Evolutionary conservation across 2,888 invertebrate genomes (phyloP).

Genomic region (Aplocera efformata): DNA sequence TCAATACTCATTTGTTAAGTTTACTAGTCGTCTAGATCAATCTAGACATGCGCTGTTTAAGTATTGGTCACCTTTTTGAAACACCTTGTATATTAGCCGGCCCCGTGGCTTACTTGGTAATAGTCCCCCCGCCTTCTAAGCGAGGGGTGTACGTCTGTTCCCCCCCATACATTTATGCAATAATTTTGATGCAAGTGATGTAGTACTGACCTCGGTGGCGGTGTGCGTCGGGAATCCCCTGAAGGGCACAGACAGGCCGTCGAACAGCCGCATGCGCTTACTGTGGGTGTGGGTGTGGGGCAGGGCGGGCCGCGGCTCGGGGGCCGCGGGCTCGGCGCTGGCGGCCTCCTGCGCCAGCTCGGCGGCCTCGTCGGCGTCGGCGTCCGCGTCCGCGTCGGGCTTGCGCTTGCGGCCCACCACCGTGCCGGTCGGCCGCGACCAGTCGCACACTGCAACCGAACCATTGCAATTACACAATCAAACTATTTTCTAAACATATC

Average conservation of each 20-base stretch:
- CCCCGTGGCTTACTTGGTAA: too few species aligned
- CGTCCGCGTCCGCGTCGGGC: conserved; percentile 34
- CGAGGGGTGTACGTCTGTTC: too few species aligned
- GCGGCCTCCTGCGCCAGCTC: neutral
- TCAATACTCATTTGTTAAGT: too few species aligned
- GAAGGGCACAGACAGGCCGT: conserved; percentile 49
- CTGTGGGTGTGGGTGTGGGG: conserved; percentile 15
- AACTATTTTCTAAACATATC: neutral
- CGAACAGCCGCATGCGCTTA: conserved; percentile 58
- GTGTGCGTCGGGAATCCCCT: conserved; percentile 29
- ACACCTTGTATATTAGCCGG: too few species aligned
- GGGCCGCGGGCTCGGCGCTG: neutral
- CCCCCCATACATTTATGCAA: too few species aligned
- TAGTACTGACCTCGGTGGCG: conserved; percentile 18
- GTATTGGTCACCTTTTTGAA: too few species aligned
- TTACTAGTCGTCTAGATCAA: too few species aligned
- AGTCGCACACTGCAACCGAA: conserved; percentile 18
- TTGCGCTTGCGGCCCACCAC: conserved; percentile 73
- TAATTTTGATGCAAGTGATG: neutral
- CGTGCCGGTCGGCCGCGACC: conserved; percentile 56
- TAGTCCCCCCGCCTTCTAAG: too few species aligned
- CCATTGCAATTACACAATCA: conserved; percentile 1
- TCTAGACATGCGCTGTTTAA: too few species aligned
- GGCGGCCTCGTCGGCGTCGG: conserved; percentile 23
- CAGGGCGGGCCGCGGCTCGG: neutral